A percentile compares a stretch with the other conserved stretches of the same genome.
Evolutionary conservation across 2,888 invertebrate genomes (phyloP).

Genomic region (Diarsia dahlii): DNA sequence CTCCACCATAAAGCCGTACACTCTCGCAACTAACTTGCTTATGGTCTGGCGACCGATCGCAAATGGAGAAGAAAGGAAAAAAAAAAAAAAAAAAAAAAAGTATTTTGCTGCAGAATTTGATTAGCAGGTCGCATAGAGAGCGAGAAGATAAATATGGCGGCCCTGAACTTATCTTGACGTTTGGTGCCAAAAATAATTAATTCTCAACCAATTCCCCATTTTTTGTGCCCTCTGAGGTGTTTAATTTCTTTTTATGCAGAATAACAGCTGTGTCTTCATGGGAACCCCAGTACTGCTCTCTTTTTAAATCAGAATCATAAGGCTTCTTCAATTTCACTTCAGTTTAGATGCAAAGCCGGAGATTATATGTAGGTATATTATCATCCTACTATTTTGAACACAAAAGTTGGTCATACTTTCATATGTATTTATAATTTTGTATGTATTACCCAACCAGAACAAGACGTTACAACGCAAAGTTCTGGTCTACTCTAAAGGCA

Average conservation of each 20-base stretch:
- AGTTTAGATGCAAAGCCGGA: neutral
- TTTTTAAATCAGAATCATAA: conserved; percentile 11
- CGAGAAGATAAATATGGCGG: neutral
- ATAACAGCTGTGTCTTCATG: conserved; percentile 6
- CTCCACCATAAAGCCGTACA: too few relatives aligned
- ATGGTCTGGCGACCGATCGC: too few relatives aligned
- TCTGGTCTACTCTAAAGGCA: conserved; percentile 66
- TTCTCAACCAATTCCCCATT: neutral
- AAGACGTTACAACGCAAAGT: conserved; percentile 59
- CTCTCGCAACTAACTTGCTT: too few relatives aligned
- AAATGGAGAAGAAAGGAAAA: too few relatives aligned
- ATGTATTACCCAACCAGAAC: conserved; percentile 59
- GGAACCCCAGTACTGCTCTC: neutral
- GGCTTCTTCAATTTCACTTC: neutral
- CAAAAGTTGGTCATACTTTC: conserved; percentile 25
- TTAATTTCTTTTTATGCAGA: conserved; percentile 10
- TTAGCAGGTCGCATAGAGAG: neutral
- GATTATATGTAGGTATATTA: neutral
- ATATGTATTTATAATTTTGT: conserved; percentile 33
- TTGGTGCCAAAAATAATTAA: neutral
- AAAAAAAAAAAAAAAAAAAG: too few relatives aligned
- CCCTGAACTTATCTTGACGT: neutral
- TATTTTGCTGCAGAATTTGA: neutral
- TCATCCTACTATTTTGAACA: conserved; percentile 1
- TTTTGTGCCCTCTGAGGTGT: neutral